Percentiles rank a stretch among this genome's conserved stretches.
Conservation (phyloP, 2,888 invertebrate genomes). For the Calliopum simillimum region DNA sequence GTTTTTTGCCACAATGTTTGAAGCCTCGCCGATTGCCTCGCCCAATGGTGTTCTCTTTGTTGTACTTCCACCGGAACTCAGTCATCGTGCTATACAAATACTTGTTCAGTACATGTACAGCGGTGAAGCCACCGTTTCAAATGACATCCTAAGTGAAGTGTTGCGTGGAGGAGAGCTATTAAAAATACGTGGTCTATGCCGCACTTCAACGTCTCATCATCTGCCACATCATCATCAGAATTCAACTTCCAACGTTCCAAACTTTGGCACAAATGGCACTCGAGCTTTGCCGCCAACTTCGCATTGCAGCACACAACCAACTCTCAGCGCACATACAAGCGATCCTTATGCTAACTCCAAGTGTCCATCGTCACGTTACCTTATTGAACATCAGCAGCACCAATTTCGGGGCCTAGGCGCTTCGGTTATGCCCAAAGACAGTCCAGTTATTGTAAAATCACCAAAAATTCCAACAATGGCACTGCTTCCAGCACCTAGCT, state of each 20-base stretch:
- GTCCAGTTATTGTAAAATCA: constrained; percentile 65
- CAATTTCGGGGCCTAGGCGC: constrained; percentile 62
- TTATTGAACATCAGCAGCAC: constrained; percentile 50
- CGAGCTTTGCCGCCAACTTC: constrained; percentile 48
- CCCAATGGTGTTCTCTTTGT: constrained; percentile 73
- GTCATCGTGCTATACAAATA: constrained; percentile 82
- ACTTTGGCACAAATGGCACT: constrained; percentile 54
- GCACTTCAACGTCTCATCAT: constrained; percentile 64
- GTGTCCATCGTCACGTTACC: constrained; percentile 43
- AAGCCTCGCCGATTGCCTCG: constrained; percentile 60
- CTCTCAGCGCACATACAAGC: constrained; percentile 36
- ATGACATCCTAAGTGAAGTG: constrained; percentile 84
- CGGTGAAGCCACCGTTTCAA: constrained; percentile 82
- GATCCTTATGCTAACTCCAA: constrained; percentile 50
- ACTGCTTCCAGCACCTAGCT: constrained; percentile 48
- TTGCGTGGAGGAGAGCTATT: constrained; percentile 84
- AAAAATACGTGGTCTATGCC: constrained; percentile 84
- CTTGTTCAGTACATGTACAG: constrained; percentile 89
- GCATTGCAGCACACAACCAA: constrained; percentile 41
- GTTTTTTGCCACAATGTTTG: constrained; percentile 67
- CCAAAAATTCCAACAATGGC: constrained; percentile 57
- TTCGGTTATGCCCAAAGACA: constrained; percentile 64
- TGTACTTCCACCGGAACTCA: constrained; percentile 84
- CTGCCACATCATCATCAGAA: constrained; percentile 29
- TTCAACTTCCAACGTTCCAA: constrained; percentile 35